phyloP scores from a whole-genome alignment of 2,888 invertebrate genomes.

The Tenodera sinensis region DNA sequence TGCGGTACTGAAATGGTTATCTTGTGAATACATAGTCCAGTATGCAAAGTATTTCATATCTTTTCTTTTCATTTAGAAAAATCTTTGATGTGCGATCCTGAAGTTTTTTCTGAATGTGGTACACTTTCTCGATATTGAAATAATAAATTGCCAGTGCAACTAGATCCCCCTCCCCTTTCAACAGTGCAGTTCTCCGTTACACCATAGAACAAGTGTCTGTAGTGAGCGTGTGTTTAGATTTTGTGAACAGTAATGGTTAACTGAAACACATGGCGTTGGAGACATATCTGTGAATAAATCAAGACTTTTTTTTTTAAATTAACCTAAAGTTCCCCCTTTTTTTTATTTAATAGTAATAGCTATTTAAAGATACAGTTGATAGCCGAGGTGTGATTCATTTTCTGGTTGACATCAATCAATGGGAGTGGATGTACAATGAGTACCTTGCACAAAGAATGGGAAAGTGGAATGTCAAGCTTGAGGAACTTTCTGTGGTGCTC shows the following conservation, averaged over 20 bases:
- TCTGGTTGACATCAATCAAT: not conserved
- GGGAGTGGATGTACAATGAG: not conserved
- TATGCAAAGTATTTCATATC: not conserved
- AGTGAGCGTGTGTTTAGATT: not conserved
- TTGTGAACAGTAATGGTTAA: not conserved
- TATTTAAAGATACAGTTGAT: not conserved
- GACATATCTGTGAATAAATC: not conserved
- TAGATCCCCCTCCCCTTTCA: not conserved
- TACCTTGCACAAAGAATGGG: not conserved
- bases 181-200: not conserved
- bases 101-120: not conserved
- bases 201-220: not conserved
- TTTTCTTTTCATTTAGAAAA: not conserved
- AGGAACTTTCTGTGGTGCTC: constrained; percentile 9
- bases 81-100: not conserved
- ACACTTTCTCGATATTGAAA: not conserved
- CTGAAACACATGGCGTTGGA: not conserved
- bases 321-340: not conserved
- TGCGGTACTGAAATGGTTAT: not conserved
- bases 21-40: not conserved
- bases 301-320: not conserved
- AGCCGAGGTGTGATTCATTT: not conserved
- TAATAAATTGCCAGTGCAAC: not conserved
- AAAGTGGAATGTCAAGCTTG: not conserved
- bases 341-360: not conserved